These are phyloP conservation scores for Phenganax subtilis DNA, from an alignment of 92 coral and sea anemone species.

Conservation along the genomic window DNA sequence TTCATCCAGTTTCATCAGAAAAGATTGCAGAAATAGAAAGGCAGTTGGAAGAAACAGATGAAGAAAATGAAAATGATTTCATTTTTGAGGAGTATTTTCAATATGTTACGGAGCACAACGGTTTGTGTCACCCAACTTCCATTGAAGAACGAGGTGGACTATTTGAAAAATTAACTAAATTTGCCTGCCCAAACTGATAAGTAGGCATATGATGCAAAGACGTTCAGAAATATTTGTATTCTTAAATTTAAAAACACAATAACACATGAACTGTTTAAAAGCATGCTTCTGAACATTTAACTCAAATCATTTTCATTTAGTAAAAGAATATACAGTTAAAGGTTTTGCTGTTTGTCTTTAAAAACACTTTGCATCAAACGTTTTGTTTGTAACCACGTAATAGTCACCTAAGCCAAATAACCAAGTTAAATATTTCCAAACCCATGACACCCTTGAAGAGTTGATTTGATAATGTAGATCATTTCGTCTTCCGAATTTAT, in stretches of 20 bases:
- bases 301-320: too few relatives aligned
- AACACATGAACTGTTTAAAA: too few relatives aligned
- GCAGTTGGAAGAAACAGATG: background rate
- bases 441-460: conserved; percentile 53
- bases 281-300: too few relatives aligned
- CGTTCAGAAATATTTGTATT: conserved; percentile 1
- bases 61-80: conserved; percentile 25
- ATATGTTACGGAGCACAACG: conserved; percentile 56
- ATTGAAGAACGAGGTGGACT: conserved; percentile 47
- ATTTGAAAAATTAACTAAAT: conserved; percentile 39
- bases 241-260: too few relatives aligned
- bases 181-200: conserved; percentile 24
- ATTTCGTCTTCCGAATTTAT: conserved; percentile 51
- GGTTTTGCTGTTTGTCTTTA: background rate
- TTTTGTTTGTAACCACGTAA: too few relatives aligned
- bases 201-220: conserved; percentile 6
- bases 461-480: conserved; percentile 54
- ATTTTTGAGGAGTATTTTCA: conserved; percentile 52
- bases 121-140: conserved; percentile 46
- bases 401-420: background rate
- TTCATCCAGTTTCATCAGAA: too few relatives aligned
- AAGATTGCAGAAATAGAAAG: too few relatives aligned
- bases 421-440: conserved; percentile 48
- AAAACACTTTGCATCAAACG: background rate
- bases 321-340: too few relatives aligned